Evolutionary conservation across 2,797 vertebrate species (phyloP), one percentile per base, ranked within the genome.

Genomic region (Gadopsis marmoratus): DNA sequence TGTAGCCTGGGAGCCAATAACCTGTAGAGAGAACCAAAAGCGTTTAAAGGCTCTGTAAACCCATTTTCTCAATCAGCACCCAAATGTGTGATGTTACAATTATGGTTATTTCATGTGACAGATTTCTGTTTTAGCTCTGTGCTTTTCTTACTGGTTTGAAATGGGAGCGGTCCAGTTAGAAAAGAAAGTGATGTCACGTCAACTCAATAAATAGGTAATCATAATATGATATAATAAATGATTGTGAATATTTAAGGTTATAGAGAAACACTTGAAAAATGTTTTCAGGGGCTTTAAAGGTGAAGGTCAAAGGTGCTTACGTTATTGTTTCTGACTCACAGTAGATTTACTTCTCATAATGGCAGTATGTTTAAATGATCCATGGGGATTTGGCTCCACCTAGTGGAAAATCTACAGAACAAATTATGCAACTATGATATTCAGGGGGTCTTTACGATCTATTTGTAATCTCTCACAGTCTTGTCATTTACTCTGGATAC

Each of bases 1-100:
- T 98, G 88, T 99, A 96, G 78, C 95, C 96, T 14, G 98, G 98
- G 73, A 99, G 83, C 98, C 98, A 99, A 75, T 97, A 98, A 63
- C 98, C 98, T 99, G 74, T 0, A 76, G 47, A 47, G n/a, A 74
- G 4, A 78, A 60, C 2, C 19, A 67, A 21, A 43, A 26, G 19
- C 37, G 26, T 19, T 70, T 16, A 23, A 54, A 65, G 53, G 21
- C 4, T 10, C 0, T 14, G 10, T 7, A 16, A 21, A 45, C 5
- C 9, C 26, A 23, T 60, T n/a, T 53, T 14, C 6, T 35, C 19
- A 23, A 19, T 29, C 23, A n/a, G 23, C 35, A 39, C 0, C 2
- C 35, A 19, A 73, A 39, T 63, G 16, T 39, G 9, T 58, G 23
- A 31, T 35, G 39, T 7, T 37, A 31, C 8, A 47, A 17, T 16